phyloP scores from a whole-genome alignment of 1,140 invertebrate genomes.

The Sarcophaga bullata region DNA sequence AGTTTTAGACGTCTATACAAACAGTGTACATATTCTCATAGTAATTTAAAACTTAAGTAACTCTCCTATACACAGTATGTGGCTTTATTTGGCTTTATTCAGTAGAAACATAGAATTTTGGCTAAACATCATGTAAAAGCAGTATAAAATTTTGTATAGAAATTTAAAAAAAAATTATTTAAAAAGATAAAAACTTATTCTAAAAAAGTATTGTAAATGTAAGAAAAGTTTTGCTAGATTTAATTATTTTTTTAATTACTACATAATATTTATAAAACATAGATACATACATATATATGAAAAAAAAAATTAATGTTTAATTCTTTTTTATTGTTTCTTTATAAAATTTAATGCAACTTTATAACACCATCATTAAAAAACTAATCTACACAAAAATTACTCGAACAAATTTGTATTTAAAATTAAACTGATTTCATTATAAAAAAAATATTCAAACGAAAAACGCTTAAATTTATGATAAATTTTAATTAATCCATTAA shows the following conservation, averaged over 20 bases:
- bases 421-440: background rate
- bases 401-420: constrained; percentile 9
- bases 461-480: background rate
- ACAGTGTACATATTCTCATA: background rate
- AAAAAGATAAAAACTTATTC: background rate
- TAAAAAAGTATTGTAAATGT: constrained; percentile 10
- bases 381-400: background rate
- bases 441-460: background rate
- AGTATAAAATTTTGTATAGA: constrained; percentile 5
- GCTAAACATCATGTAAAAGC: background rate
- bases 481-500: constrained; percentile 8
- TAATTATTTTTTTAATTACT: no score
- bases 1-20: background rate
- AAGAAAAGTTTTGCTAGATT: background rate
- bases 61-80: no score
- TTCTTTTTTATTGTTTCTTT: background rate
- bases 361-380: constrained; percentile 7
- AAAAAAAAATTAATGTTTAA: no score
- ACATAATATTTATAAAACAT: no score
- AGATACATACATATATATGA: no score
- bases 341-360: constrained; percentile 14
- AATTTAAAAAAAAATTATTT: background rate
- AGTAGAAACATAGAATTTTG: background rate
- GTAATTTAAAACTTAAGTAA: background rate
- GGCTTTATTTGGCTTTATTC: no score